Conservation (phyloP, 1,140 invertebrate species). For the Pectinophora gossypiella region DNA sequence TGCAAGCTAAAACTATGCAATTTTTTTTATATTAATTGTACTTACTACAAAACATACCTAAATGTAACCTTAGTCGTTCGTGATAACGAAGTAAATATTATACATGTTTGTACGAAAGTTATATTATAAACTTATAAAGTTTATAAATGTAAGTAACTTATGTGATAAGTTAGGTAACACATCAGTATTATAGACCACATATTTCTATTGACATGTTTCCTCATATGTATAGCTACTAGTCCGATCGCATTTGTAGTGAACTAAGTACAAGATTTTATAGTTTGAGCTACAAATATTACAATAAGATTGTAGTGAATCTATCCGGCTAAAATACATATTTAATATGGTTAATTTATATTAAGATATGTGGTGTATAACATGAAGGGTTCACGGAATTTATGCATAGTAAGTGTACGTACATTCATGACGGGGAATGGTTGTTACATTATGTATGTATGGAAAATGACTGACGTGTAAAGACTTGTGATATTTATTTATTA, state of each 20-base stretch:
- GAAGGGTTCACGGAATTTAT: neutral
- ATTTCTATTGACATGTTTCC: slow-evolving; percentile 9
- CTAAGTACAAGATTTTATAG: slow-evolving; percentile 30
- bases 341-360: slow-evolving; percentile 7
- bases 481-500: slow-evolving; percentile 62
- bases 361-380: slow-evolving; percentile 37
- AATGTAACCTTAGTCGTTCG: no score
- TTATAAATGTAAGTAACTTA: neutral
- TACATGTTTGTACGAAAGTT: no score
- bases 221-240: slow-evolving; percentile 23
- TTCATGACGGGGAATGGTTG: neutral
- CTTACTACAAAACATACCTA: no score
- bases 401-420: no score
- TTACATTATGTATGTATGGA: slow-evolving; percentile 22
- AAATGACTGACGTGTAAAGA: slow-evolving; percentile 51
- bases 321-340: neutral
- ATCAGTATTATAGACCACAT: slow-evolving; percentile 58
- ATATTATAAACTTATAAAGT: no score
- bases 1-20: no score
- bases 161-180: slow-evolving; percentile 24
- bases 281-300: slow-evolving; percentile 25
- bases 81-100: no score
- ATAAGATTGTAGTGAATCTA: neutral
- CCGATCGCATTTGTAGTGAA: slow-evolving; percentile 32
- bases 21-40: no score